Percentiles rank a stretch among this genome's conserved stretches.
Evolutionary conservation across 1,140 invertebrate species (phyloP).

Genomic region (Drosophila elegans): DNA sequence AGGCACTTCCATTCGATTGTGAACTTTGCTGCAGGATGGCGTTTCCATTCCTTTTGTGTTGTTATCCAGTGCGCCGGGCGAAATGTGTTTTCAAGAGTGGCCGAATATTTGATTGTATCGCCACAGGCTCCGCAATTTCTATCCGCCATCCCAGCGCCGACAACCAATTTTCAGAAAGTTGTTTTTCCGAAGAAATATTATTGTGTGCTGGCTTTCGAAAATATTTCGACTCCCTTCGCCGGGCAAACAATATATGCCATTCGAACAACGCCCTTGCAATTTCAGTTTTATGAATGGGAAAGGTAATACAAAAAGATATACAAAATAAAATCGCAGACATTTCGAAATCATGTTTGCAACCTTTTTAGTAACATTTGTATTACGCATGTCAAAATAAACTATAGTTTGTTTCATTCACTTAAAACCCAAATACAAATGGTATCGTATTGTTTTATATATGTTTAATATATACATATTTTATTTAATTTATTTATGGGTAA

Average conservation of each 20-base stretch:
- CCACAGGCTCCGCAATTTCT: conserved; percentile 5
- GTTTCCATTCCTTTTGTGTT: conserved; percentile 8
- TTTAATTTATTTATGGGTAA: too few relatives aligned
- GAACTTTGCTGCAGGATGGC: conserved; percentile 16
- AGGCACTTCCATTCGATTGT: conserved; percentile 30
- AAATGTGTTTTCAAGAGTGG: conserved; percentile 33
- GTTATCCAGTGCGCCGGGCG: not conserved
- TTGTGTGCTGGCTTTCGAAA: conserved; percentile 12
- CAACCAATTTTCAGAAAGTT: conserved; percentile 5
- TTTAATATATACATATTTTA: too few relatives aligned
- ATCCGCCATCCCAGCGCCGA: not conserved
- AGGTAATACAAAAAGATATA: too few relatives aligned
- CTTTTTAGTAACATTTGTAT: too few relatives aligned
- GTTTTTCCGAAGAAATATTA: conserved; percentile 36
- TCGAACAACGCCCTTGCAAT: not conserved
- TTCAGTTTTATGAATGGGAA: conserved; percentile 10
- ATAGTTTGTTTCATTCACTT: too few relatives aligned
- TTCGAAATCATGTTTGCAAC: too few relatives aligned
- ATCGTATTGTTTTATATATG: not conserved
- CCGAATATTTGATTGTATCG: conserved; percentile 33
- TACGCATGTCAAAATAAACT: too few relatives aligned
- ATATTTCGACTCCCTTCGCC: conserved; percentile 6
- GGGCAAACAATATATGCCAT: conserved; percentile 24
- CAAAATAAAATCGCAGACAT: not conserved
- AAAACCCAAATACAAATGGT: too few relatives aligned